These are phyloP conservation scores for Myopa tessellatipennis DNA, from an alignment of 2,888 invertebrate genomes.

Conservation along the genomic window DNA sequence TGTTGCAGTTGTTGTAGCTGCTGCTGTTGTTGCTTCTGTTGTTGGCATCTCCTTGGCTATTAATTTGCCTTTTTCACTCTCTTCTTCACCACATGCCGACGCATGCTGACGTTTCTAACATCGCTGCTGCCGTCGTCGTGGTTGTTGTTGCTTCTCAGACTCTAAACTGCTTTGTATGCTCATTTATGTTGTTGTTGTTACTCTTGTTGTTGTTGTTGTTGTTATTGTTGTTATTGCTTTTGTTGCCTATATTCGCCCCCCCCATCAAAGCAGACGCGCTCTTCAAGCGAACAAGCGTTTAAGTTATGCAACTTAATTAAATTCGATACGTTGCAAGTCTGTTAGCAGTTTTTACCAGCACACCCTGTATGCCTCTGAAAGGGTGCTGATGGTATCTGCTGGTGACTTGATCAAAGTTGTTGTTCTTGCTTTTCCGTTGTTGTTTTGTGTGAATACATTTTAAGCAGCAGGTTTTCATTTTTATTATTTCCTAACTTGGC, in stretches of 20 bases:
- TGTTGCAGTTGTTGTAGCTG: background rate
- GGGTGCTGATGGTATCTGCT: background rate
- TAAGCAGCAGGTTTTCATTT: background rate
- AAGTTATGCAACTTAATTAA: slow-evolving; percentile 41
- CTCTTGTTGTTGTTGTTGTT: background rate
- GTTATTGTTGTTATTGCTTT: background rate
- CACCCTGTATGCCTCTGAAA: background rate
- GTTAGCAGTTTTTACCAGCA: slow-evolving; percentile 8
- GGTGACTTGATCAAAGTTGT: background rate
- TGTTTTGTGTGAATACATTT: background rate
- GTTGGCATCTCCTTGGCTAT: background rate
- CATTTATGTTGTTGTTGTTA: background rate
- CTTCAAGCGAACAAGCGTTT: background rate
- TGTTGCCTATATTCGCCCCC: background rate
- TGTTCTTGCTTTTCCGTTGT: background rate
- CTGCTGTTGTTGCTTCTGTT: background rate
- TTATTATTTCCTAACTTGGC: background rate
- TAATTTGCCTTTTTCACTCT: background rate
- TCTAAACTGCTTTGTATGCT: background rate
- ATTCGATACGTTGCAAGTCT: slow-evolving; percentile 23
- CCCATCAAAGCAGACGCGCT: background rate
- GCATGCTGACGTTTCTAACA: background rate
- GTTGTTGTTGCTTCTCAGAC: background rate
- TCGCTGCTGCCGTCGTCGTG: background rate
- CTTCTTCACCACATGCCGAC: background rate